Evolutionary conservation across 2,113 vertebrate species (phyloP).

Genomic region (Periophthalmodon schlosseri): DNA sequence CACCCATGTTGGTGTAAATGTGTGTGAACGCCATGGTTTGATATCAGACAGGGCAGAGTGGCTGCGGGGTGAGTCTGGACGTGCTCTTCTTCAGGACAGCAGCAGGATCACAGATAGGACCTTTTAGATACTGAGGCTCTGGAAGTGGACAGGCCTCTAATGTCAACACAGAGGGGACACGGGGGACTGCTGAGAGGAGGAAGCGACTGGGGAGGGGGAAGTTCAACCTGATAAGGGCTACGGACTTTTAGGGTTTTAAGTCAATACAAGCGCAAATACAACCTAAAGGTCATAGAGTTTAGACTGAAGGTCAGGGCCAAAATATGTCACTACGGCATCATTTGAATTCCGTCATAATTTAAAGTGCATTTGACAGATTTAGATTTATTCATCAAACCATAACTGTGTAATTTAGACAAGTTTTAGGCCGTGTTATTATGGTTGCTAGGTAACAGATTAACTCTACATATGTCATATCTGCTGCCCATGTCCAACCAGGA

Average conservation of each 20-base stretch:
- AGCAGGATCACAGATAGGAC: conserved; percentile 12
- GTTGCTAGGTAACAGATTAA: too few relatives aligned
- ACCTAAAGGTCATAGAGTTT: background rate
- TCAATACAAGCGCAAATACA: background rate
- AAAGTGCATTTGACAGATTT: too few relatives aligned
- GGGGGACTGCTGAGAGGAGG: conserved; percentile 27
- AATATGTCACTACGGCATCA: background rate
- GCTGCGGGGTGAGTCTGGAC: conserved; percentile 26
- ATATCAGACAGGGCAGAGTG: conserved; percentile 20
- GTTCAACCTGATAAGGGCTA: conserved; percentile 8
- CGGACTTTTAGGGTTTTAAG: background rate
- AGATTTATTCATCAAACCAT: too few relatives aligned
- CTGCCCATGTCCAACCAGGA: too few relatives aligned
- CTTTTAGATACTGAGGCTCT: conserved; percentile 36
- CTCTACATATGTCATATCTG: too few relatives aligned
- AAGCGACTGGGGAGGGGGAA: conserved; percentile 26
- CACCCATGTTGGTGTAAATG: background rate
- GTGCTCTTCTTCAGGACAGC: conserved; percentile 32
- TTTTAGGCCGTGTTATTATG: too few relatives aligned
- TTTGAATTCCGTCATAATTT: too few relatives aligned
- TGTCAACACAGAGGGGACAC: conserved; percentile 55
- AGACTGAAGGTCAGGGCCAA: background rate
- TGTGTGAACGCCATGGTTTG: background rate
- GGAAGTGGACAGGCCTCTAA: conserved; percentile 52
- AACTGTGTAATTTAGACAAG: too few relatives aligned